Evolutionary conservation across 2,113 vertebrate species (phyloP), one percentile per base, ranked within the genome.

Genomic region (Cepphus grylle): DNA sequence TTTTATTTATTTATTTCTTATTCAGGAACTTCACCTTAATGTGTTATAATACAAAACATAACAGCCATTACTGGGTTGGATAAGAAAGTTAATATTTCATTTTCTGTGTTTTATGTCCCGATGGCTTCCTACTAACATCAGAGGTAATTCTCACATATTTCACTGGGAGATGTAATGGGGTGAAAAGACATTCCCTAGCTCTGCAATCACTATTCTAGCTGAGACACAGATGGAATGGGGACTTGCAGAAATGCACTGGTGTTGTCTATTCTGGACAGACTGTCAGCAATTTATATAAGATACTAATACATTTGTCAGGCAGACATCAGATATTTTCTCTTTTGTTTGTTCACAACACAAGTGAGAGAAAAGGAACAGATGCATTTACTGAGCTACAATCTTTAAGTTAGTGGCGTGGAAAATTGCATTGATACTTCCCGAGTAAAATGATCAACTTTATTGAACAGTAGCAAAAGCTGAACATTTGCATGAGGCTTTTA

Each of bases 31-130:
- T 45, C 40, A 59, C 80, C 87, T 97, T 96, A 96, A 97, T 81
- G 95, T 90, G 93, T 80, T 77, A 11, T 95, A 89, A 92, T 47
- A 92, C 40, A 66, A 93, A 97, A 65, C 94, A 50, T 36, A 91
- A 90, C 40, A 49, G 87, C 94, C 92, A 65, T 96, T 94, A 93
- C 92, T 43, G 59, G 96, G 90, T 80, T 83, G 62, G 74, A 82
- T 81, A 89, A 86, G 74, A 92, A 97, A 93, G 90, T 62, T 94
- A 96, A 95, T 83, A 96, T 95, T 98, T 98, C 96, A 86, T 97
- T 97, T 97, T 90, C 97, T 93, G 58, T 96, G 95, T 72, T 98
- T 98, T 81, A 88, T 91, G 93, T 96, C 81, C 94, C 45, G 59
- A 86, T 62, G 42, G 67, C 79, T 96, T 95, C 94, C 92, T 96